Evolutionary conservation across 2,888 invertebrate genomes (phyloP).

Genomic region (Timema podura): DNA sequence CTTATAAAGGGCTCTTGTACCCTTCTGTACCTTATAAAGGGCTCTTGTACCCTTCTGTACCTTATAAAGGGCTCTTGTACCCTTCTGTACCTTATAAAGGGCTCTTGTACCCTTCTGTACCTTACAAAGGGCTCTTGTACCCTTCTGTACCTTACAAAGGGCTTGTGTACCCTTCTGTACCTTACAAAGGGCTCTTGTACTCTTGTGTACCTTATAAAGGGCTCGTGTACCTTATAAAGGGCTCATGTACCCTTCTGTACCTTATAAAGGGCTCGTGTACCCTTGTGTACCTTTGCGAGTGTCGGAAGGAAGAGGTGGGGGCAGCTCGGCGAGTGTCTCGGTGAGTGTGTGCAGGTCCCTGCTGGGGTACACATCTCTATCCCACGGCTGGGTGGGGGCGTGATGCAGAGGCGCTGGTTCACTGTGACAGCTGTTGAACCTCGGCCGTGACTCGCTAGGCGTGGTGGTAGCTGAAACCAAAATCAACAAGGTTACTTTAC

Average conservation of each 20-base stretch:
- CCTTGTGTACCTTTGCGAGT: constrained; percentile 33
- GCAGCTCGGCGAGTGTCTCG: constrained; percentile 10
- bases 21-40: too few species aligned
- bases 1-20: too few species aligned
- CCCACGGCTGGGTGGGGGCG: constrained; percentile 27
- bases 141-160: too few species aligned
- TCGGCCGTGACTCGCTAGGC: constrained; percentile 50
- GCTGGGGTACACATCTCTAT: constrained; percentile 37
- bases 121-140: too few species aligned
- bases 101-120: too few species aligned
- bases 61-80: too few species aligned
- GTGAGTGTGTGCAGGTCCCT: constrained; percentile 33
- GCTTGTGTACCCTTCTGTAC: neutral
- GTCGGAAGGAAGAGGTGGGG: constrained; percentile 28
- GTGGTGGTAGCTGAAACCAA: constrained; percentile 47
- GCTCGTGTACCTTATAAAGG: too few species aligned
- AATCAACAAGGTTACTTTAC: neutral
- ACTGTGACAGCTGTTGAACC: constrained; percentile 55
- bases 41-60: too few species aligned
- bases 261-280: neutral
- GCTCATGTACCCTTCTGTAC: too few species aligned
- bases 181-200: too few species aligned
- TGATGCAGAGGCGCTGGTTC: constrained; percentile 43
- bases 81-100: too few species aligned
- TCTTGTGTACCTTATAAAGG: too few species aligned